A percentile compares a stretch with the other conserved stretches of the same genome.
phyloP scores from a whole-genome alignment of 2,113 vertebrate genomes.

The Platichthys flesus region DNA sequence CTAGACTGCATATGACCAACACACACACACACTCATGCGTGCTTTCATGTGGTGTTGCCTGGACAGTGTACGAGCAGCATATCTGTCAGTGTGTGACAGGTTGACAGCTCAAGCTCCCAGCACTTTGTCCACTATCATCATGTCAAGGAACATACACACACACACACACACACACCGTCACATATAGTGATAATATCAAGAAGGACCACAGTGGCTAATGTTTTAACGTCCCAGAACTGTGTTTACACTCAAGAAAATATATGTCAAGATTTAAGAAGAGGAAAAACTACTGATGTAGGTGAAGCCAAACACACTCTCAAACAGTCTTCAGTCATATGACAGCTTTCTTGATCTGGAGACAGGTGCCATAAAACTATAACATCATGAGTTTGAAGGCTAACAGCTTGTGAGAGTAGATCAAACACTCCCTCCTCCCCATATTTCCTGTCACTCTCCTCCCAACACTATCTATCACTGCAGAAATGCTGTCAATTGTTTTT shows the following conservation, averaged over 20 bases:
- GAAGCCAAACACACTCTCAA: neutral
- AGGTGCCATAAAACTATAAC: slow-evolving; percentile 43
- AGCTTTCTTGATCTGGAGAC: slow-evolving; percentile 26
- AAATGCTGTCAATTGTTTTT: slow-evolving; percentile 59
- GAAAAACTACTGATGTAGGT: neutral
- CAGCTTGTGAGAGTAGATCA: slow-evolving; percentile 29
- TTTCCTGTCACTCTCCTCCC: slow-evolving; percentile 35
- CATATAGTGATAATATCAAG: slow-evolving; percentile 40
- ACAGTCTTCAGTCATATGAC: neutral
- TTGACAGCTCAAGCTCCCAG: slow-evolving; percentile 94
- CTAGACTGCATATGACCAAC: slow-evolving; percentile 88
- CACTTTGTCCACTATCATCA: slow-evolving; percentile 97
- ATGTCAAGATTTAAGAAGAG: neutral
- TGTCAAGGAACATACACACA: slow-evolving; percentile 80
- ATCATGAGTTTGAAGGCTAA: slow-evolving; percentile 36
- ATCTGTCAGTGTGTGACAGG: slow-evolving; percentile 96
- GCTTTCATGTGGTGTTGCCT: slow-evolving; percentile 78
- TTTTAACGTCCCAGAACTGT: neutral
- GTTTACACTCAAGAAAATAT: neutral
- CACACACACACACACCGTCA: slow-evolving; percentile 2
- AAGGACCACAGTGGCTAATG: slow-evolving; percentile 31
- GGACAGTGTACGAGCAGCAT: slow-evolving; percentile 94
- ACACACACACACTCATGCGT: slow-evolving; percentile 38
- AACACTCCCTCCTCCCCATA: slow-evolving; percentile 19
- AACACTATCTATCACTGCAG: slow-evolving; percentile 66